A percentile compares a stretch with the other conserved stretches of the same genome.
Conservation (phyloP, 2,797 vertebrate genomes). For the Trachurus trachurus region DNA sequence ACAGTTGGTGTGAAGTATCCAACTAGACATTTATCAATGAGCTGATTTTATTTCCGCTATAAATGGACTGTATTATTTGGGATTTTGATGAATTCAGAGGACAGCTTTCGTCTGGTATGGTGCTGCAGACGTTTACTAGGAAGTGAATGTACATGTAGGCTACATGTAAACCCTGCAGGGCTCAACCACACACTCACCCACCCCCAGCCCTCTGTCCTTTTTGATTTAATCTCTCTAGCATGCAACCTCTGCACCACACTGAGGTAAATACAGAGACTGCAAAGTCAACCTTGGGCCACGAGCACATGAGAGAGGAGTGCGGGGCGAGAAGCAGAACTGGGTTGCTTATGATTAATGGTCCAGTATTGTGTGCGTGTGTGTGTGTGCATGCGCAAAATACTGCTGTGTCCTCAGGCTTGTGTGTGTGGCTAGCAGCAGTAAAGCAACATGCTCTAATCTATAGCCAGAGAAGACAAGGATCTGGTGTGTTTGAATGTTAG, state of each 20-base stretch:
- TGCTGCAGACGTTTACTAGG: constrained; percentile 17
- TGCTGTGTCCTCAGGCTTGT: constrained; percentile 34
- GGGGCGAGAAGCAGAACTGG: constrained; percentile 68
- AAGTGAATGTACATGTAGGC: background rate
- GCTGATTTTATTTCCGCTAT: constrained; percentile 26
- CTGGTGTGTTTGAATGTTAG: constrained; percentile 12
- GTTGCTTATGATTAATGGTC: constrained; percentile 74
- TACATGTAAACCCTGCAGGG: background rate
- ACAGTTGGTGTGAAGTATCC: constrained; percentile 37
- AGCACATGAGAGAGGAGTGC: constrained; percentile 52
- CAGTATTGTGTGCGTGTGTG: constrained; percentile 28
- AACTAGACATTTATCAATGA: background rate
- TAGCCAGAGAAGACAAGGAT: constrained; percentile 25
- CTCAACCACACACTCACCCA: constrained; percentile 26
- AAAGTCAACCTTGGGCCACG: constrained; percentile 66
- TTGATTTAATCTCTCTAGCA: constrained; percentile 64
- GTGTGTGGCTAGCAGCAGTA: constrained; percentile 20
- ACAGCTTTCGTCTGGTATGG: background rate
- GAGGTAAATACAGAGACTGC: constrained; percentile 74
- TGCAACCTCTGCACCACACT: constrained; percentile 57
- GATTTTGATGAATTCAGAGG: constrained; percentile 33
- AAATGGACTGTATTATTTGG: constrained; percentile 35
- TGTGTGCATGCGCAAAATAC: constrained; percentile 1
- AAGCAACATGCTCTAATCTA: constrained; percentile 29
- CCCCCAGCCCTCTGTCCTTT: constrained; percentile 40